phyloP scores from a whole-genome alignment of 2,113 vertebrate genomes.

The Phyllostomus discolor region DNA sequence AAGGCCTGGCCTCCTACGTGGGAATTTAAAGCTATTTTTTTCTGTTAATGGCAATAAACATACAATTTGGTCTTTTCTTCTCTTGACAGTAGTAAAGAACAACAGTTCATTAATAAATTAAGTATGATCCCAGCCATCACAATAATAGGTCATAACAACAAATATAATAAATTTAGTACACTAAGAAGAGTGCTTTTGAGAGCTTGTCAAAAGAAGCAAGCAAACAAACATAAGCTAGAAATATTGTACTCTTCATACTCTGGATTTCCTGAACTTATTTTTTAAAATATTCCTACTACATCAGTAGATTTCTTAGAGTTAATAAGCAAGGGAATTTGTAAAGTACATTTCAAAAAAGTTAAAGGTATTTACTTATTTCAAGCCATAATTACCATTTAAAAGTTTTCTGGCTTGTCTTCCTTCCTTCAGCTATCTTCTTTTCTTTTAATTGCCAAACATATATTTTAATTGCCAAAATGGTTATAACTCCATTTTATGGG shows the following conservation, averaged over 20 bases:
- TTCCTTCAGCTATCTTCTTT: background rate
- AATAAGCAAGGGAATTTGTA: background rate
- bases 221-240: background rate
- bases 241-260: background rate
- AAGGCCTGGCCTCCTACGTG: background rate
- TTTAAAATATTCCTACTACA: background rate
- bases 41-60: background rate
- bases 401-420: background rate
- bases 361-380: background rate
- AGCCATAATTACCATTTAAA: background rate
- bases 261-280: conserved; percentile 5
- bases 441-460: no score
- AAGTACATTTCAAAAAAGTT: background rate
- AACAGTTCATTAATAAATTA: background rate
- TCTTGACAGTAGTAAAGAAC: background rate
- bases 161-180: background rate
- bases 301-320: background rate
- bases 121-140: background rate
- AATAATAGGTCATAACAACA: background rate
- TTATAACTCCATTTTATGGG: no score
- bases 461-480: no score
- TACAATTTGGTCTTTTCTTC: background rate
- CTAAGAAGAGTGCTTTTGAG: background rate
- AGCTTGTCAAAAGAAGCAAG: background rate
- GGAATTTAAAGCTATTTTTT: background rate